A percentile compares a stretch with the other conserved stretches of the same genome.
These are phyloP conservation scores for Hylaeus volcanicus DNA, from an alignment of 1,140 invertebrate genomes.

Conservation along the genomic window DNA sequence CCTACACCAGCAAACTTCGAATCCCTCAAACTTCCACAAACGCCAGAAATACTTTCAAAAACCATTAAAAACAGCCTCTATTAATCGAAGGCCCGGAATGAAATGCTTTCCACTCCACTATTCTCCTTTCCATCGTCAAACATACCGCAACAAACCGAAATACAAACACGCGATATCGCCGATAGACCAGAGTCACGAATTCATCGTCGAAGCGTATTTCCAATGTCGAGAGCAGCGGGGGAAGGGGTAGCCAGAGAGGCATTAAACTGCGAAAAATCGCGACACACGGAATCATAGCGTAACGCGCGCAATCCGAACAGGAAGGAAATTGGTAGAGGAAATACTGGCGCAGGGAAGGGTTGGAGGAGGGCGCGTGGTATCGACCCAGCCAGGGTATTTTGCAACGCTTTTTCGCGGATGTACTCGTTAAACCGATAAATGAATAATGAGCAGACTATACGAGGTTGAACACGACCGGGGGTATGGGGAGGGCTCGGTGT, in stretches of 20 bases:
- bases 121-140: too few species aligned
- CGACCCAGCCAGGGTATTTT: conserved; percentile 62
- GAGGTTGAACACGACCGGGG: conserved; percentile 50
- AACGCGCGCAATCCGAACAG: conserved; percentile 35
- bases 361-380: conserved; percentile 31
- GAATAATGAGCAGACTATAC: conserved; percentile 71
- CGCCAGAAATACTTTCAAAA: too few species aligned
- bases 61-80: too few species aligned
- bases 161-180: neutral
- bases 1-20: too few species aligned
- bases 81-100: too few species aligned
- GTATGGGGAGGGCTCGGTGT: conserved; percentile 1
- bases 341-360: conserved; percentile 6
- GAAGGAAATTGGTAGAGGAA: conserved; percentile 46
- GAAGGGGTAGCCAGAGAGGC: neutral
- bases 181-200: neutral
- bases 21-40: too few species aligned
- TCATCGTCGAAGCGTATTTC: conserved; percentile 2
- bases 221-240: neutral
- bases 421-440: conserved; percentile 74
- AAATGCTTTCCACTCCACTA: too few species aligned
- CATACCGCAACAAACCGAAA: too few species aligned
- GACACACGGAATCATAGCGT: conserved; percentile 13
- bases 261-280: conserved; percentile 38
- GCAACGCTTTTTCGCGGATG: conserved; percentile 69